Base-by-base conservation (phyloP, 2,888 invertebrate species). In the Phortica okadai region DNA sequence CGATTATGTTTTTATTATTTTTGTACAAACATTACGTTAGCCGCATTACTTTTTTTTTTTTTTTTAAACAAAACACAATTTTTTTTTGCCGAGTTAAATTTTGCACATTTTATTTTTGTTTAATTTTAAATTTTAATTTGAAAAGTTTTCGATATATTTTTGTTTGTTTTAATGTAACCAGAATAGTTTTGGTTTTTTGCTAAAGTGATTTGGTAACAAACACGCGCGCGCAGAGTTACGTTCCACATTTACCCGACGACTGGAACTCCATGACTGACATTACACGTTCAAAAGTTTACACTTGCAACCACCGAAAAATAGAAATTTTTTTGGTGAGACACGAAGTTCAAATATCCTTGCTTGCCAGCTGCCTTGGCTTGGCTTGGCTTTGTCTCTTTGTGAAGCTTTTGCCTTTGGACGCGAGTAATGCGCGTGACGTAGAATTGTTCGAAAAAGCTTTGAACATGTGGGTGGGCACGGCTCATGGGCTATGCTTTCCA, bases 251-350 rank as follows among this genome's bases (percentile, higher is more conserved):
- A 90, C 90, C 90, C 90, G 89, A 89, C 90, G 89, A 90, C 90
- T 90, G 90, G 90, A 90, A 90, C 90, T 90, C 90, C 90, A 90
- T 90, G 89, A 90, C 90, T 90, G 89, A 90, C 84, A 83, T 83
- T 85, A 77, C 54, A 81, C 80, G 77, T 56, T 73, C 77, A 58
- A 79, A 77, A 78, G 81, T 76, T 74, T 77, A 72, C 75, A 45
- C 75, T 56, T 69, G 70, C 70, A 72, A 72, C 70, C 70, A 72
- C 70, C 70, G 70, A 72, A 72, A 54, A 33, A 33, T 33, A 4
- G 2, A 5, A 4, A 4, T 5, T 1, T 33, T 33, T 54, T 54
- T 72, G 56, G 54, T 33, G 44, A 72, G 59, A 25, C 56, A 74
- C 79, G 74, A 76, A 74, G 72, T 7, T 41, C 1, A 25, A 7